Evolutionary conservation across 2,888 invertebrate species (phyloP).

Genomic region (Halictus ligatus): DNA sequence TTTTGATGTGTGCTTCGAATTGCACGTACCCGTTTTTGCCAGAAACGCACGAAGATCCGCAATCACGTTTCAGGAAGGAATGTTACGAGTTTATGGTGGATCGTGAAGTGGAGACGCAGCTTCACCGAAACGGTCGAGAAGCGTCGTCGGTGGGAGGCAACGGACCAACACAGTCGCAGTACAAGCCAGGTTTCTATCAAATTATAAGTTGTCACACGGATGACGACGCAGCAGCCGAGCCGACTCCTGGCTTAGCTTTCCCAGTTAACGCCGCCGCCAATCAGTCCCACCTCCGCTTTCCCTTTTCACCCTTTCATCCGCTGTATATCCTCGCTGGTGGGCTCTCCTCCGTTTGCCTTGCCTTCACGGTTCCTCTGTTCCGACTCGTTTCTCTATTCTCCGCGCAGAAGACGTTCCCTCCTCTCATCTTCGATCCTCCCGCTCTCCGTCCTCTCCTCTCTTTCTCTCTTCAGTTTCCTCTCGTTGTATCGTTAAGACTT

Average conservation of each 20-base stretch:
- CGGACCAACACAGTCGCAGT: conserved; percentile 65
- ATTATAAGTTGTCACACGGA: conserved; percentile 81
- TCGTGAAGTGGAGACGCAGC: neutral
- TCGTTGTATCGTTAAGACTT: conserved; percentile 12
- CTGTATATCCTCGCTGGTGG: conserved; percentile 35
- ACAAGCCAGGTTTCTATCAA: conserved; percentile 77
- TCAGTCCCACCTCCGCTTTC: conserved; percentile 66
- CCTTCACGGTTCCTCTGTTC: conserved; percentile 55
- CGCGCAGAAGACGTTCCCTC: neutral
- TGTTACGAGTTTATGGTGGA: neutral
- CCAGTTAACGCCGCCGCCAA: conserved; percentile 78
- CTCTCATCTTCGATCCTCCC: conserved; percentile 1
- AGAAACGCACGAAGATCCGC: neutral
- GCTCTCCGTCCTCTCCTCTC: conserved; percentile 5
- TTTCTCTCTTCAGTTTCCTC: neutral
- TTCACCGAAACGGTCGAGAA: conserved; percentile 21
- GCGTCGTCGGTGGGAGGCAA: conserved; percentile 54
- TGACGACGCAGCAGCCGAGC: conserved; percentile 75
- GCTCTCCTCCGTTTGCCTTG: conserved; percentile 43
- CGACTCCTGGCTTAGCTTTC: conserved; percentile 74
- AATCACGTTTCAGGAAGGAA: neutral
- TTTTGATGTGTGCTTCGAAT: too few species aligned
- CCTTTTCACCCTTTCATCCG: conserved; percentile 53
- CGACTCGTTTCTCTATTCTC: conserved; percentile 20
- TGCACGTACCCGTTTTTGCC: neutral